These are phyloP conservation scores for Orchesella flavescens DNA, from an alignment of 2,888 invertebrate species.

Conservation along the genomic window DNA sequence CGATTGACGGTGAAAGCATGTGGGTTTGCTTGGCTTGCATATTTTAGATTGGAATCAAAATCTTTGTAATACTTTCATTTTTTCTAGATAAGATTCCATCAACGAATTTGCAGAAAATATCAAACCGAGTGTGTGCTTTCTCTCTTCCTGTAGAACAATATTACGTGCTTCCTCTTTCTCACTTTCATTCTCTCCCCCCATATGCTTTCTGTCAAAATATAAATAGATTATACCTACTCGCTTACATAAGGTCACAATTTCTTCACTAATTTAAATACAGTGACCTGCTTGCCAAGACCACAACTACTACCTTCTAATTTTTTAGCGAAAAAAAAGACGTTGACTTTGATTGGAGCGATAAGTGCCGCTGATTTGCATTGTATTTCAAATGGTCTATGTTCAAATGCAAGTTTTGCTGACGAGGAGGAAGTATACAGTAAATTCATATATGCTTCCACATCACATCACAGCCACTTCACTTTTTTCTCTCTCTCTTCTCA, in stretches of 20 bases:
- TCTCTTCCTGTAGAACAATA: slow-evolving; percentile 7
- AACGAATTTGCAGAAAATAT: slow-evolving; percentile 38
- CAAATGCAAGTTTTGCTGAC: slow-evolving; percentile 18
- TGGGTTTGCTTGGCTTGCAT: slow-evolving; percentile 48
- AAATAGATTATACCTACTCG: not conserved
- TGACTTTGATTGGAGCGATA: slow-evolving; percentile 31
- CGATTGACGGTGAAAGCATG: slow-evolving; percentile 57
- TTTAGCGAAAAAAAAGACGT: slow-evolving; percentile 6
- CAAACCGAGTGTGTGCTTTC: slow-evolving; percentile 27
- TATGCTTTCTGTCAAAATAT: not conserved
- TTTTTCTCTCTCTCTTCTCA: not conserved
- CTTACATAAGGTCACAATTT: slow-evolving; percentile 25
- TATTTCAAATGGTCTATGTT: not conserved
- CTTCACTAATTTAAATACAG: slow-evolving; percentile 53
- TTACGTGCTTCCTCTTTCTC: not conserved
- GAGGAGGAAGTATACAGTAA: not conserved
- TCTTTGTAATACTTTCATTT: slow-evolving; percentile 39
- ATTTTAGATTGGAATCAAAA: slow-evolving; percentile 61
- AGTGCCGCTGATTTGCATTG: slow-evolving; percentile 24
- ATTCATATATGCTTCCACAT: not conserved
- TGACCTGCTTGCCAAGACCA: slow-evolving; percentile 42
- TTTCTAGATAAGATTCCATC: slow-evolving; percentile 43
- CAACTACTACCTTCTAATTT: slow-evolving; percentile 33
- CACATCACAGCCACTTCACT: not conserved
- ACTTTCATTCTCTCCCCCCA: not conserved